Evolutionary conservation across 2,797 vertebrate genomes (phyloP).

Genomic region (Peromyscus eremicus): DNA sequence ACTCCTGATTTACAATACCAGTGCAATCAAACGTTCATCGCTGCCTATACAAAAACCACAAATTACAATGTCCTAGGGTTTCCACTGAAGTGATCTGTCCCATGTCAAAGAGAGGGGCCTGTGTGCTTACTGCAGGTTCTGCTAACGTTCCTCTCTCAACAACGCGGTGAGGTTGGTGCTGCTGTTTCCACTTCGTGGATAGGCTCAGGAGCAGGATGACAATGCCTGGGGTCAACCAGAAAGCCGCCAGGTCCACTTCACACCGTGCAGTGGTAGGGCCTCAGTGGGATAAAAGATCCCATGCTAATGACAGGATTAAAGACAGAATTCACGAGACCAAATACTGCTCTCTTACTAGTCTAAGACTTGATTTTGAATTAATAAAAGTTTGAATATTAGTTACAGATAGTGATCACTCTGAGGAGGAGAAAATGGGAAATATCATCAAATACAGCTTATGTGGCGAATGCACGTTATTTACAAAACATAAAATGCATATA

Average conservation of each 20-base stretch:
- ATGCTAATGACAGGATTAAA: neutral
- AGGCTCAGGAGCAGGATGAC: neutral
- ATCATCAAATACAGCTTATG: neutral
- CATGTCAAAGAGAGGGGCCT: neutral
- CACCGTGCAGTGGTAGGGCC: fast-evolving
- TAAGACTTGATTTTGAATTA: neutral
- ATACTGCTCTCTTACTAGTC: neutral
- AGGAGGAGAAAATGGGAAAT: neutral
- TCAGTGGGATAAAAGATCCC: neutral
- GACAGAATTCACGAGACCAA: neutral
- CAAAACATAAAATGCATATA: neutral
- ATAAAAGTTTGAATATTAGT: neutral
- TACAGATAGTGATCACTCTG: neutral
- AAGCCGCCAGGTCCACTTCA: neutral
- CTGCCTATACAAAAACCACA: neutral
- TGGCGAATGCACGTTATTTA: neutral
- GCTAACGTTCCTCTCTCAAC: neutral
- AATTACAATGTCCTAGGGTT: neutral
- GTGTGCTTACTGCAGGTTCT: neutral
- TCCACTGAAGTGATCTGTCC: neutral
- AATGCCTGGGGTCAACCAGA: neutral
- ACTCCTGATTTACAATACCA: neutral
- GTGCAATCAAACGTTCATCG: neutral
- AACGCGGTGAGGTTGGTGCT: neutral
- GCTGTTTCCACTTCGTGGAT: neutral